Base-by-base conservation (phyloP, 2,888 invertebrate species). In the Xestia rhomboidea region DNA sequence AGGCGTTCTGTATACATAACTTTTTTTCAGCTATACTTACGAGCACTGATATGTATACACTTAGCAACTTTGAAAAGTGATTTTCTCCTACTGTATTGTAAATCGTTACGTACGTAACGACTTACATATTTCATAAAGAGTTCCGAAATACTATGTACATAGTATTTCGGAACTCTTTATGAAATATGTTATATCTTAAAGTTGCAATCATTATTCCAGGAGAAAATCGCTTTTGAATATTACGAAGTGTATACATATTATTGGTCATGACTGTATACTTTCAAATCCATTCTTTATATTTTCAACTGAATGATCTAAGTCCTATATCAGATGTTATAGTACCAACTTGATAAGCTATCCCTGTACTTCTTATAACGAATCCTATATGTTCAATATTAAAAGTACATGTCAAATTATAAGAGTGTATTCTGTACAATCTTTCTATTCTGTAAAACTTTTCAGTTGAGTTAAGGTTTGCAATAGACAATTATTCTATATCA, bases 401-500 rank as follows among this genome's bases (percentile, higher is more conserved):
- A 83, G 79, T 86, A 76, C 84, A 60, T 68, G 79, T 86, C 79
- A 86, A 86, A 68, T 79, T 66, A 79, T 72, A 74, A 84, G 71
- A 72, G 76, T 77, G 79, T 83, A 67, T 67, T 44, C 66, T 82
- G 71, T 87, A 84, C 78, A 82, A 27, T 76, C 78, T n/a, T n/a
- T n/a, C n/a, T n/a, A n/a, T n/a, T n/a, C n/a, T n/a, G n/a, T n/a
- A n/a, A n/a, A 81, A 75, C 84, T 79, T 80, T 38, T 70, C 68
- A 79, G 69, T 81, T 69, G 76, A 86, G 62, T 77, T 87, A 90
- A 87, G 89, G 89, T 87, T 90, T 91, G 92, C 79, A 90, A 94
- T 93, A 90, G 91, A 93, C 82, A 91, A 93, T 94, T 93, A 94
- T 90, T 91, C 92, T 94, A 94, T 94, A 95, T 95, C 95, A 95